phyloP scores from a whole-genome alignment of 2,113 vertebrate genomes.

The Hyperopisus bebe region DNA sequence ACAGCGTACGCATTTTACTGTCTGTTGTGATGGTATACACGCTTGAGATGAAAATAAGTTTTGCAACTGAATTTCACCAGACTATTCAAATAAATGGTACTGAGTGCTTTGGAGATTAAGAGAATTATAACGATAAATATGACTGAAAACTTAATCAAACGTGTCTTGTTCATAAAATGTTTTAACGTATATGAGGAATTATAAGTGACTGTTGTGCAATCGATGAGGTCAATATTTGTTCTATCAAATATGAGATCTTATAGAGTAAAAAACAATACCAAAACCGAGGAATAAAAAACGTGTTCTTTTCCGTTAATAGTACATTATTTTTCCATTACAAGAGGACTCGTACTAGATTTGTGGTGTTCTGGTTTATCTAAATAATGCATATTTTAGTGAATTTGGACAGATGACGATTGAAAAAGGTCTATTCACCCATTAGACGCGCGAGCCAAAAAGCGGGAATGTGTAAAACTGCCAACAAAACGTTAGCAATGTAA shows the following conservation, averaged over 20 bases:
- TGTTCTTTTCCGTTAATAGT: neutral
- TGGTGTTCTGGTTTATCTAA: neutral
- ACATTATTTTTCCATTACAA: neutral
- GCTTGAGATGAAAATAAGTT: neutral
- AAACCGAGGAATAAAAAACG: neutral
- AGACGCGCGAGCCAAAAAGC: neutral
- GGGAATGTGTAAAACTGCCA: neutral
- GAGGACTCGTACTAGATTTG: neutral
- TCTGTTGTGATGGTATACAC: neutral
- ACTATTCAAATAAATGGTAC: neutral
- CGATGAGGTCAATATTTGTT: neutral
- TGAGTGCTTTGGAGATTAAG: neutral
- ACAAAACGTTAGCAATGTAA: neutral
- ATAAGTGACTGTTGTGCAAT: neutral
- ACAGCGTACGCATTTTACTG: neutral
- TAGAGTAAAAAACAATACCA: neutral
- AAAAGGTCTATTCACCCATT: neutral
- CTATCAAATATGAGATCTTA: neutral
- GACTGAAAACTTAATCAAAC: neutral
- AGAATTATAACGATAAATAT: neutral
- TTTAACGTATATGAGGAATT: neutral
- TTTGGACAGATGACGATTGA: neutral
- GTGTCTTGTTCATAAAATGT: neutral
- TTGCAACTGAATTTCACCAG: neutral
- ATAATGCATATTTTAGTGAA: neutral